phyloP scores from a whole-genome alignment of 2,888 invertebrate genomes.

The Rhyacophila evoluta region DNA sequence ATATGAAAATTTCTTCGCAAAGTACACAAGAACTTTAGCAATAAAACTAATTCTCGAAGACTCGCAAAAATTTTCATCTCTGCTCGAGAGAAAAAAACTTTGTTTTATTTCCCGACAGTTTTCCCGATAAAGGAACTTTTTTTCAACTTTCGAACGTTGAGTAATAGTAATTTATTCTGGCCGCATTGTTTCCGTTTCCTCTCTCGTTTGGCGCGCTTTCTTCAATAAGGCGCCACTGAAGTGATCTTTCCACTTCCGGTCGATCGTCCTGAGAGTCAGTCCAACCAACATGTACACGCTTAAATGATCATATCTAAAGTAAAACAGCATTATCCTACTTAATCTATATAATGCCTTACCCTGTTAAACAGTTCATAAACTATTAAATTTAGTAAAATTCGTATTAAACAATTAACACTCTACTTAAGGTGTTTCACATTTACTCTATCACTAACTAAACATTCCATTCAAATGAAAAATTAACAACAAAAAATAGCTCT shows the following conservation, averaged over 20 bases:
- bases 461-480: too few species aligned
- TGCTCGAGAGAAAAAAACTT: slow-evolving; percentile 26
- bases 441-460: too few species aligned
- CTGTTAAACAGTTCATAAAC: too few species aligned
- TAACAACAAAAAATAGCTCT: too few species aligned
- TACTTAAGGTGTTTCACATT: too few species aligned
- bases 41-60: slow-evolving; percentile 15
- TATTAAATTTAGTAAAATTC: too few species aligned
- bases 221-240: slow-evolving; percentile 31
- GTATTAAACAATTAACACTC: too few species aligned
- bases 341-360: too few species aligned
- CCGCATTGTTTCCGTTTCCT: slow-evolving; percentile 41
- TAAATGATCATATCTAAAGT: background rate
- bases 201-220: slow-evolving; percentile 29
- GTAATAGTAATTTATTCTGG: slow-evolving; percentile 48
- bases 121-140: slow-evolving; percentile 32
- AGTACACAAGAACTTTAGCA: slow-evolving; percentile 26
- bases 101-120: slow-evolving; percentile 41
- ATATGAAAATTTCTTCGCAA: slow-evolving; percentile 23
- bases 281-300: background rate
- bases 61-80: slow-evolving; percentile 25
- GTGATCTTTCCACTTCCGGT: slow-evolving; percentile 28
- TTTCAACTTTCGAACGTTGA: slow-evolving; percentile 41
- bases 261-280: background rate
- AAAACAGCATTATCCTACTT: too few species aligned